Conservation (phyloP, 1,140 invertebrate species). For the Nephila pilipes region DNA sequence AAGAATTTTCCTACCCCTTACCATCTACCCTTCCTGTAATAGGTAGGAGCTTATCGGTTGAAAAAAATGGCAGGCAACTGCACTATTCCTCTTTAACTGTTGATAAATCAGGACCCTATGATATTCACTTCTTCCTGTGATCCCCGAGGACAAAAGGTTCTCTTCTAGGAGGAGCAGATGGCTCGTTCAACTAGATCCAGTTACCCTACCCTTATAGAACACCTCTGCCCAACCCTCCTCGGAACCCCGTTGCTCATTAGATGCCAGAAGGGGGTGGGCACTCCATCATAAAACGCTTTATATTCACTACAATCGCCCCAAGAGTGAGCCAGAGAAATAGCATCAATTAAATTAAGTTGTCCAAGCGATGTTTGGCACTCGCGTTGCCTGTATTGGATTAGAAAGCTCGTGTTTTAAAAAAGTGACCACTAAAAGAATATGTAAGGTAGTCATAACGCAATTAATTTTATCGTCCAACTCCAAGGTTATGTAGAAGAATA, state of each 20-base stretch:
- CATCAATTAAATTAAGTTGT: neutral
- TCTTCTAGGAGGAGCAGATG: slow-evolving; percentile 65
- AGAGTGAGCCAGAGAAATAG: neutral
- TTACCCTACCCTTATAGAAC: slow-evolving; percentile 27
- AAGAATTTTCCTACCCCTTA: too few relatives aligned
- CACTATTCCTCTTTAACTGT: slow-evolving; percentile 42
- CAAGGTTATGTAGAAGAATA: too few relatives aligned
- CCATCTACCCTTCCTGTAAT: neutral
- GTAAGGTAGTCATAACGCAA: too few relatives aligned
- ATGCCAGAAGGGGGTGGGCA: slow-evolving; percentile 54
- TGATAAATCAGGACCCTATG: slow-evolving; percentile 67
- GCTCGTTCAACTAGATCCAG: slow-evolving; percentile 72
- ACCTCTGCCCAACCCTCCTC: neutral
- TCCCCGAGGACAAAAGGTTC: slow-evolving; percentile 65
- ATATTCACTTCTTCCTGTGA: slow-evolving; percentile 54
- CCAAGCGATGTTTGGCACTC: neutral
- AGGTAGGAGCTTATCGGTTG: neutral
- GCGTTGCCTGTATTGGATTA: neutral
- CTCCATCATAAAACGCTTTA: slow-evolving; percentile 59
- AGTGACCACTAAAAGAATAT: neutral
- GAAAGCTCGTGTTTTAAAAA: neutral
- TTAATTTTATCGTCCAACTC: too few relatives aligned
- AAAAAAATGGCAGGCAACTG: neutral
- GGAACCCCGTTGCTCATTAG: slow-evolving; percentile 71
- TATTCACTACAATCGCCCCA: slow-evolving; percentile 26